Evolutionary conservation across 2,888 invertebrate species (phyloP).

Genomic region (Campoplex capitator): DNA sequence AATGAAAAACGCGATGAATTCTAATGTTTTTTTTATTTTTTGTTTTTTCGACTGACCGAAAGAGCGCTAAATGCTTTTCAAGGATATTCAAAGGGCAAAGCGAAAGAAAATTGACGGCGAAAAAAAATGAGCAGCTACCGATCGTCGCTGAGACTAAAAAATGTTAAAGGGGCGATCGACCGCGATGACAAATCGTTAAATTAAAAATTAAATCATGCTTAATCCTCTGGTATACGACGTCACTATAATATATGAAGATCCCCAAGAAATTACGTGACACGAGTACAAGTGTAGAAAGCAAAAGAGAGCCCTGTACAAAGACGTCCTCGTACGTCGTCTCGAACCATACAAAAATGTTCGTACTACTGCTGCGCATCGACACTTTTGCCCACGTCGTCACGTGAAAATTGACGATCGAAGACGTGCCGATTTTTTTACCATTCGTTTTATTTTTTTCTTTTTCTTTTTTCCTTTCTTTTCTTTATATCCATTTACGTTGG

Average conservation of each 20-base stretch:
- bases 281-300: conserved; percentile 59
- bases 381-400: conserved; percentile 18
- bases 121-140: neutral
- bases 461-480: neutral
- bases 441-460: conserved; percentile 6
- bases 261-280: conserved; percentile 46
- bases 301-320: conserved; percentile 37
- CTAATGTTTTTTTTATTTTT: neutral
- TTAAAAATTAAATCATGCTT: conserved; percentile 55
- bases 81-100: neutral
- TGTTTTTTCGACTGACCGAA: neutral
- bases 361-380: neutral
- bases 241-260: conserved; percentile 37
- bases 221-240: conserved; percentile 31
- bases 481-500: neutral
- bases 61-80: neutral
- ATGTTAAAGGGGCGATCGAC: neutral
- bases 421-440: neutral
- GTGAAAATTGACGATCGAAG: conserved; percentile 18
- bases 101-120: neutral
- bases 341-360: neutral
- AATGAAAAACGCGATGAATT: neutral
- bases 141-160: neutral
- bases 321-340: conserved; percentile 36
- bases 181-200: conserved; percentile 8